Percentiles rank a stretch among this genome's conserved stretches.
phyloP scores from a whole-genome alignment of 1,140 invertebrate genomes.

The Ceratosolen fusciceps region DNA sequence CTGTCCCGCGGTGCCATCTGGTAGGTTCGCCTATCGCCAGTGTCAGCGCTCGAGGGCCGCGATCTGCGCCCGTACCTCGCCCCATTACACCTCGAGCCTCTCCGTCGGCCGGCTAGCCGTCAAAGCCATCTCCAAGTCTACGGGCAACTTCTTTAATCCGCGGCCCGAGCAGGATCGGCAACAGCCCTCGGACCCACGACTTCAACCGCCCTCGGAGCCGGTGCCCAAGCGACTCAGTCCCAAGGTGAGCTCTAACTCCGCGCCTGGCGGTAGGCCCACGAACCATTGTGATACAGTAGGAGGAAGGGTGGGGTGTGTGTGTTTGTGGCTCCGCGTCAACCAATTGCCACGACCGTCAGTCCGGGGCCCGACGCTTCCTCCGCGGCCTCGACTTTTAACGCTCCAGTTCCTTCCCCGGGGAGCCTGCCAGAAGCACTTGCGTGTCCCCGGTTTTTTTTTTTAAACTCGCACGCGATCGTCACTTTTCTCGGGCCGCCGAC shows the following conservation, averaged over 20 bases:
- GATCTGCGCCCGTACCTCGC: slow-evolving; percentile 26
- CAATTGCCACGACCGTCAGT: background rate
- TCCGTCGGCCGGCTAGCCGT: slow-evolving; percentile 24
- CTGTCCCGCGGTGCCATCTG: slow-evolving; percentile 58
- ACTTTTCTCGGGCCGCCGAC: too few relatives aligned
- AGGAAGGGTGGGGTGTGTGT: too few relatives aligned
- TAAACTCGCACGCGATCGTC: too few relatives aligned
- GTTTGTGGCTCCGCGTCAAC: background rate
- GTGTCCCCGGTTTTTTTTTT: too few relatives aligned
- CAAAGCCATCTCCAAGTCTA: slow-evolving; percentile 16
- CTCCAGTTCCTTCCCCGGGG: too few relatives aligned
- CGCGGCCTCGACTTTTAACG: background rate
- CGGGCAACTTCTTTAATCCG: slow-evolving; percentile 10
- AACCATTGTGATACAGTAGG: background rate
- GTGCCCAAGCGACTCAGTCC: slow-evolving; percentile 72
- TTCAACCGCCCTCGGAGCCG: too few relatives aligned
- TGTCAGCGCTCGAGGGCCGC: slow-evolving; percentile 26
- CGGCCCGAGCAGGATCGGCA: too few relatives aligned
- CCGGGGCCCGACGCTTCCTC: background rate
- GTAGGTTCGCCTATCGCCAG: slow-evolving; percentile 26
- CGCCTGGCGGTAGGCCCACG: background rate
- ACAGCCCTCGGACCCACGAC: too few relatives aligned
- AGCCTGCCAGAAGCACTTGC: too few relatives aligned
- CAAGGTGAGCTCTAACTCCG: slow-evolving; percentile 62
- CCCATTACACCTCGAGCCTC: slow-evolving; percentile 43